phyloP scores from a whole-genome alignment of 1,140 invertebrate species.

The Glomeris maerens region DNA sequence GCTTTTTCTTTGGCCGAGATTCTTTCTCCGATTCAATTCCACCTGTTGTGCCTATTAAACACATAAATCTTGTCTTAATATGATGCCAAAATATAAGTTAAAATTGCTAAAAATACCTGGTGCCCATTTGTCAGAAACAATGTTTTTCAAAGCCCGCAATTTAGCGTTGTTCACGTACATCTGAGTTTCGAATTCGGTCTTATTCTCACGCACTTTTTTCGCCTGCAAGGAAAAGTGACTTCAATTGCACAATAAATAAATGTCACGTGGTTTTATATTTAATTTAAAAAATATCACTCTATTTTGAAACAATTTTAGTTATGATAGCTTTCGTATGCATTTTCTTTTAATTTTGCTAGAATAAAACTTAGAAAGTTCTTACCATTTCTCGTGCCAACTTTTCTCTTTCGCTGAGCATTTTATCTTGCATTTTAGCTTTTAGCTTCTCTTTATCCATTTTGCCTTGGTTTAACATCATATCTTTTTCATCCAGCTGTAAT shows the following conservation, averaged over 20 bases:
- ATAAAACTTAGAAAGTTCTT: too few species aligned
- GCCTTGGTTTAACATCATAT: slow-evolving; percentile 25
- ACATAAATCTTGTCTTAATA: neutral
- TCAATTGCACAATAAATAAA: neutral
- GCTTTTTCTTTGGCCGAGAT: too few species aligned
- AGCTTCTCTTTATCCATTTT: slow-evolving; percentile 27
- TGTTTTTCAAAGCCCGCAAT: slow-evolving; percentile 14
- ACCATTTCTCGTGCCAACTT: slow-evolving; percentile 22
- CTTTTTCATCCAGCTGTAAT: slow-evolving; percentile 29
- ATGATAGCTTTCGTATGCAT: too few species aligned
- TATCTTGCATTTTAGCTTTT: slow-evolving; percentile 16
- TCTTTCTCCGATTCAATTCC: too few species aligned
- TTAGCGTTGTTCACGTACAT: slow-evolving; percentile 15
- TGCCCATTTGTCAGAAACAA: slow-evolving; percentile 4
- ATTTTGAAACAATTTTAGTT: too few species aligned
- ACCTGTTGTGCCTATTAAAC: too few species aligned
- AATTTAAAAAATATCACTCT: slow-evolving; percentile 35
- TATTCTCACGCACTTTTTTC: slow-evolving; percentile 11
- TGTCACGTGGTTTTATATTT: slow-evolving; percentile 36
- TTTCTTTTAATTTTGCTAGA: too few species aligned
- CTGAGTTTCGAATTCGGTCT: slow-evolving; percentile 13
- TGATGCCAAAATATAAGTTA: neutral
- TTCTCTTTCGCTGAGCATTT: slow-evolving; percentile 16
- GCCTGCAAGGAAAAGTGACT: too few species aligned
- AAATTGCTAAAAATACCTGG: neutral